phyloP scores from a whole-genome alignment of 2,797 vertebrate genomes.

The Antrozous pallidus region DNA sequence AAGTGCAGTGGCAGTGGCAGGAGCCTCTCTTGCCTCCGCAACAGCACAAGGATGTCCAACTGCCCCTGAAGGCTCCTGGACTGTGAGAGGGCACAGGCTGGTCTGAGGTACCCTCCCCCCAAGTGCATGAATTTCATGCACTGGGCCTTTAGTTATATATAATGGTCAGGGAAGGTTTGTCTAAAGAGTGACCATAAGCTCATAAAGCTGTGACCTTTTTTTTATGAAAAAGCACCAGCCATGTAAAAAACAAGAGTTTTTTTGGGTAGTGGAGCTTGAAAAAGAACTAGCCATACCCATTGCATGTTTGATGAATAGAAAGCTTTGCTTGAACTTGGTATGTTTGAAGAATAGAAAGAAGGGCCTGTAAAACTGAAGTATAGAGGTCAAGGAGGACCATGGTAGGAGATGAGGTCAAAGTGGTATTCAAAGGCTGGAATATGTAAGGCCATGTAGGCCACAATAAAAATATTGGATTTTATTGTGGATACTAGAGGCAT shows the following conservation, averaged over 20 bases:
- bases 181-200: neutral
- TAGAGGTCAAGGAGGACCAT: slow-evolving; percentile 7
- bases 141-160: neutral
- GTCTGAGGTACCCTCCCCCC: too few relatives aligned
- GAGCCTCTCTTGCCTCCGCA: too few relatives aligned
- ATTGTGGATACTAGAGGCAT: too few relatives aligned
- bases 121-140: too few relatives aligned
- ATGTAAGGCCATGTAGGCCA: neutral
- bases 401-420: neutral
- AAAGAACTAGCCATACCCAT: neutral
- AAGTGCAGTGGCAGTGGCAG: too few relatives aligned
- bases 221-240: neutral
- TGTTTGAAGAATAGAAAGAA: slow-evolving; percentile 11
- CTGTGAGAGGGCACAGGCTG: too few relatives aligned
- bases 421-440: neutral
- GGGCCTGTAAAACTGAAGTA: neutral
- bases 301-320: slow-evolving; percentile 6
- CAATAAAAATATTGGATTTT: slow-evolving; percentile 16
- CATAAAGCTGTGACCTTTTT: neutral
- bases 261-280: neutral
- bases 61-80: too few relatives aligned
- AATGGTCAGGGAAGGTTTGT: neutral
- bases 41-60: too few relatives aligned
- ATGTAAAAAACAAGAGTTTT: slow-evolving; percentile 13
- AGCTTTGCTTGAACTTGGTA: neutral